These are phyloP conservation scores for Torymus texanus DNA, from an alignment of 2,888 invertebrate species.

Conservation along the genomic window DNA sequence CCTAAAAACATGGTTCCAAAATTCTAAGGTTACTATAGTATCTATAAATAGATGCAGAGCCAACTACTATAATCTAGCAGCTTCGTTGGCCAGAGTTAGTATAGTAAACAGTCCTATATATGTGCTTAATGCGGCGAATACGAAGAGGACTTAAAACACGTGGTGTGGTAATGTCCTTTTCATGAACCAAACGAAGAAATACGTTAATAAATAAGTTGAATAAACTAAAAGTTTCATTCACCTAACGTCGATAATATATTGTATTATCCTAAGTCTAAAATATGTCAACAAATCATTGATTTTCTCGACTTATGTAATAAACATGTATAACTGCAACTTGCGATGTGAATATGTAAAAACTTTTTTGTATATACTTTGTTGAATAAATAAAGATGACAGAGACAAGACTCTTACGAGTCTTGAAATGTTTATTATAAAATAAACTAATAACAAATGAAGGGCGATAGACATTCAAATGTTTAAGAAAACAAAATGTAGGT, in stretches of 20 bases:
- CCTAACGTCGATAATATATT: neutral
- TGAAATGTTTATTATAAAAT: too few species aligned
- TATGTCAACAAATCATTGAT: too few species aligned
- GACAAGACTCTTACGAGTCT: too few species aligned
- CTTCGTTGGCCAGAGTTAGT: neutral
- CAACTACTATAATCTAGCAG: neutral
- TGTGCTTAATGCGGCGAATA: neutral
- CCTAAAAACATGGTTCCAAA: neutral
- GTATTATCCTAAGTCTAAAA: too few species aligned
- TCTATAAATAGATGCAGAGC: slow-evolving; percentile 11
- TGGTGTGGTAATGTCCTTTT: neutral
- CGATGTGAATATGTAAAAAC: too few species aligned
- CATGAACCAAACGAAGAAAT: neutral
- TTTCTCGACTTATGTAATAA: too few species aligned
- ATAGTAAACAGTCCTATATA: slow-evolving; percentile 1
- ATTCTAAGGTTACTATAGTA: neutral
- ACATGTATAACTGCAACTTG: too few species aligned
- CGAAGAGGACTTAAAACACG: neutral
- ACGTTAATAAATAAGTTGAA: neutral
- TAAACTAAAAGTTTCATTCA: neutral
- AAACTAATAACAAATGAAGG: too few species aligned
- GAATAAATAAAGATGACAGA: too few species aligned
- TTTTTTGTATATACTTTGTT: too few species aligned
- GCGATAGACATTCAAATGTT: too few species aligned
- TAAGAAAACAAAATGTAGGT: too few species aligned